Percentiles rank a stretch among this genome's conserved stretches.
Evolutionary conservation across 1,140 invertebrate species (phyloP).

Genomic region (Aphidius gifuensis): DNA sequence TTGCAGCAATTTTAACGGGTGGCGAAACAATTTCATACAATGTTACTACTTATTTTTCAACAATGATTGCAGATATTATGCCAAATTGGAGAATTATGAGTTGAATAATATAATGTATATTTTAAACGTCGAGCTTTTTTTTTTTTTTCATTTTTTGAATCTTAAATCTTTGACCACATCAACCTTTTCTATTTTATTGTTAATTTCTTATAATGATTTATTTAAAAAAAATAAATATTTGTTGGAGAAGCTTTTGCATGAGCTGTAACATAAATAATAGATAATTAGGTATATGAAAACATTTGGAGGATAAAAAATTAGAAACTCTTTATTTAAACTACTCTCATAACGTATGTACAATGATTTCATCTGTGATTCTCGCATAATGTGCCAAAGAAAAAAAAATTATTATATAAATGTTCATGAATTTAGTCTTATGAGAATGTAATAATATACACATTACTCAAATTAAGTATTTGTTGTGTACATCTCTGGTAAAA

Average conservation of each 20-base stretch:
- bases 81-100: slow-evolving; percentile 58
- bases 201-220: too few relatives aligned
- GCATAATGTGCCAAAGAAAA: slow-evolving; percentile 49
- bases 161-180: not conserved
- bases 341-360: slow-evolving; percentile 51
- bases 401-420: slow-evolving; percentile 24
- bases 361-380: slow-evolving; percentile 54
- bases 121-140: not conserved
- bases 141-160: not conserved
- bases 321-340: not conserved
- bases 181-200: too few relatives aligned
- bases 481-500: too few relatives aligned
- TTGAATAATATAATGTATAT: slow-evolving; percentile 27
- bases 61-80: slow-evolving; percentile 56
- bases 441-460: too few relatives aligned
- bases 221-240: too few relatives aligned
- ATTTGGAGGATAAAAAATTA: not conserved
- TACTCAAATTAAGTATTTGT: too few relatives aligned
- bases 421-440: too few relatives aligned
- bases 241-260: too few relatives aligned
- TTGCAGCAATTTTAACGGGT: slow-evolving; percentile 64
- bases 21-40: slow-evolving; percentile 63
- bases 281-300: too few relatives aligned
- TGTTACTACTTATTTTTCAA: slow-evolving; percentile 57
- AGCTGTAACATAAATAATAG: too few relatives aligned